Evolutionary conservation across 2,797 vertebrate genomes (phyloP).

Genomic region (Halcyon smyrnensis): DNA sequence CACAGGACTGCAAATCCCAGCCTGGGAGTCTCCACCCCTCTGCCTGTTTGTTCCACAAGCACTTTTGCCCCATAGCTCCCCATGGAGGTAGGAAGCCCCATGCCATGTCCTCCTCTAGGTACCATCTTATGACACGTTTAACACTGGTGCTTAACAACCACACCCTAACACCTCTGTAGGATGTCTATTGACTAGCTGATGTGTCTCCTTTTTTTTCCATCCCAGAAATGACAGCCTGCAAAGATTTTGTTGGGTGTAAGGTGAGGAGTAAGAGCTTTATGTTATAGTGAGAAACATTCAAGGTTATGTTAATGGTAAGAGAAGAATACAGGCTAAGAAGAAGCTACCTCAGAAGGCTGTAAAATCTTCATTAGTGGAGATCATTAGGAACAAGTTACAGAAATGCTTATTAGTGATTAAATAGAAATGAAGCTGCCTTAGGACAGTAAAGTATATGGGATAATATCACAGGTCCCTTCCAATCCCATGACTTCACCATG

Average conservation of each 20-base stretch:
- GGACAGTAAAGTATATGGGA: background rate
- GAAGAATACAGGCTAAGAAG: background rate
- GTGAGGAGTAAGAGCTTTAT: background rate
- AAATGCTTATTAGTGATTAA: background rate
- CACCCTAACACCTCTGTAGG: background rate
- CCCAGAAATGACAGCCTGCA: background rate
- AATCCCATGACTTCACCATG: background rate
- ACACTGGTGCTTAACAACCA: background rate
- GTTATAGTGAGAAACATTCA: background rate
- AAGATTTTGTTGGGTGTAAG: background rate
- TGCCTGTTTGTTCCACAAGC: fast-evolving
- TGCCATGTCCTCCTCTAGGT: background rate
- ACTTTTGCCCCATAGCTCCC: background rate
- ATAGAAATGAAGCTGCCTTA: background rate
- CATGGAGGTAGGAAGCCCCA: background rate
- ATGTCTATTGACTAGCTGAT: background rate
- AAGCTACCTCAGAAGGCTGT: background rate
- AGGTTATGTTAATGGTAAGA: background rate
- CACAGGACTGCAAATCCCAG: background rate
- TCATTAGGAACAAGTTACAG: background rate
- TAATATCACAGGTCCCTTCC: background rate
- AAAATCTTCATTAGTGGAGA: background rate
- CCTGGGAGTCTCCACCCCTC: background rate
- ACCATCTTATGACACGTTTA: background rate
- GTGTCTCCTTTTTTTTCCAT: background rate